Evolutionary conservation across 2,888 invertebrate genomes (phyloP), one percentile per base, ranked within the genome.

Genomic region (Orgyia antiqua): DNA sequence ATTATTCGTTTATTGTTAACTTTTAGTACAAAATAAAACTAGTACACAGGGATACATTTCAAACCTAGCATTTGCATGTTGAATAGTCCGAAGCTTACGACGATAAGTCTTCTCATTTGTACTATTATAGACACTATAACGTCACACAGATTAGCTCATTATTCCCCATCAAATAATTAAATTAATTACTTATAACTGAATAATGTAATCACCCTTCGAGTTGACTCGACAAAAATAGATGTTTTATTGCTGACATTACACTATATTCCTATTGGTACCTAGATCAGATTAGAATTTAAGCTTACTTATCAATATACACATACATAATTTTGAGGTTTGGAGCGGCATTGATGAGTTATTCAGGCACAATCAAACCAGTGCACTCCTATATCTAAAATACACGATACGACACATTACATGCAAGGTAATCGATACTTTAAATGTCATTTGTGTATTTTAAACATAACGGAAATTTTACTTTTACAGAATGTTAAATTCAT

Each of bases 11-110:
- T 87, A 83, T 84, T 84, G 75, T 84, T 83, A 86, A 83, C 84
- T 86, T 87, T 86, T 86, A 86, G 87, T 87, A 87, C 86, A 87
- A 87, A 87, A 87, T 87, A 87, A 87, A 87, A 87, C 86, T 87
- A 87, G 86, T 87, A 87, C 87, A 87, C 87, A 82, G 84, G 86
- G 84, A 82, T 87, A 87, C 86, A 87, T 83, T 79, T 86, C 83
- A 87, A 86, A 84, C 84, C 84, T 87, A 87, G 79, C 79, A 84
- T 86, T 87, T 80, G 80, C 79, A 86, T 83, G 86, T 79, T 83
- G 84, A 86, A 84, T 83, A 80, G 82, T 84, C 83, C 76, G 84
- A 84, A 79, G 83, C 83, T 84, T 87, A 87, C 79, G 84, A 84
- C 86, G 82, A 86, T 86, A 86, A 87, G 87, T 87, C 87, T 87